Conservation (phyloP, 2,113 vertebrate genomes). For the Cromileptes altivelis region DNA sequence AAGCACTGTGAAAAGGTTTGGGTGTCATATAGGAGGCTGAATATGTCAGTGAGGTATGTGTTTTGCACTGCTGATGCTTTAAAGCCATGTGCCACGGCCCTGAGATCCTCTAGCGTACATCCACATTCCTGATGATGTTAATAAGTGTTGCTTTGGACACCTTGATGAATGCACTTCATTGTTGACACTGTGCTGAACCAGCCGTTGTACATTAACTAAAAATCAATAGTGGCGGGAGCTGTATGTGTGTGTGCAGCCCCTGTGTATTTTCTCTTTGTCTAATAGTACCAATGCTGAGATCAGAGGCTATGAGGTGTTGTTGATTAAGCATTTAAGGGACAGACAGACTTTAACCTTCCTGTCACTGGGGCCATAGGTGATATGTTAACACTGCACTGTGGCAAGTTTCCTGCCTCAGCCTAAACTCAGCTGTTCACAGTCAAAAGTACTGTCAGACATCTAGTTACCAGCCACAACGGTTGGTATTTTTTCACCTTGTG, state of each 20-base stretch:
- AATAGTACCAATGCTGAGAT: constrained; percentile 49
- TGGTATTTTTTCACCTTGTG: too few relatives aligned
- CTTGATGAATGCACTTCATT: constrained; percentile 71
- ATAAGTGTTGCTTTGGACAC: constrained; percentile 32
- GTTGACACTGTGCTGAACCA: constrained; percentile 62
- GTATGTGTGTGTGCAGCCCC: constrained; percentile 36
- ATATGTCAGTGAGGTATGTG: background rate
- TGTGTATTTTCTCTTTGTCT: constrained; percentile 36
- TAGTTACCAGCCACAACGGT: too few relatives aligned
- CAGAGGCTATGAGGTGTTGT: constrained; percentile 44
- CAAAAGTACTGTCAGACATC: background rate
- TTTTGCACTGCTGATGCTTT: background rate
- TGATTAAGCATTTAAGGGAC: constrained; percentile 53
- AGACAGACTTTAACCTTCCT: constrained; percentile 36
- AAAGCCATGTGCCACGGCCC: background rate
- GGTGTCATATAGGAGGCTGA: background rate
- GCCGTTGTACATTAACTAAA: constrained; percentile 78
- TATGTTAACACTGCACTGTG: background rate
- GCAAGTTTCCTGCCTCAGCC: background rate
- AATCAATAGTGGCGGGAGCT: constrained; percentile 74
- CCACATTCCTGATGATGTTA: constrained; percentile 40
- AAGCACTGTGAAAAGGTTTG: background rate
- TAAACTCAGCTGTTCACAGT: background rate
- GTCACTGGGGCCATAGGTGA: constrained; percentile 10
- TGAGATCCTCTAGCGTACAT: background rate